Evolutionary conservation across 2,113 vertebrate species (phyloP).

Genomic region (Peromyscus maniculatus): DNA sequence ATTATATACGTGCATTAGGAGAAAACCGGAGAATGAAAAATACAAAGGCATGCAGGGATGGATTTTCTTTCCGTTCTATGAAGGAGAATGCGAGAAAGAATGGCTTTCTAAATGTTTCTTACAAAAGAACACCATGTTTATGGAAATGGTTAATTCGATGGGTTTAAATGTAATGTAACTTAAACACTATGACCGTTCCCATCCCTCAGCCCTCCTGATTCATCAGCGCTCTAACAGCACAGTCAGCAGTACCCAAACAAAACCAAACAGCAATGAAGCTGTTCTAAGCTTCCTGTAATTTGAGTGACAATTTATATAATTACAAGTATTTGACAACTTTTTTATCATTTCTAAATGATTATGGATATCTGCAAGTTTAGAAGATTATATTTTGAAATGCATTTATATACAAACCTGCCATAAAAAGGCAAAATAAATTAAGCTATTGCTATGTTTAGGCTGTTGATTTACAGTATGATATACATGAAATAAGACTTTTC

Average conservation of each 20-base stretch:
- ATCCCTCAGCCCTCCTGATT: constrained; percentile 67
- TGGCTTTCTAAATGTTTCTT: constrained; percentile 71
- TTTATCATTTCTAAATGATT: constrained; percentile 82
- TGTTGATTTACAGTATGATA: constrained; percentile 68
- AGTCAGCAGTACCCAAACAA: constrained; percentile 80
- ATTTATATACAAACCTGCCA: constrained; percentile 80
- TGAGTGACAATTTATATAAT: constrained; percentile 84
- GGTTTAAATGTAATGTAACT: constrained; percentile 79
- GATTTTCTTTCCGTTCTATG: constrained; percentile 34
- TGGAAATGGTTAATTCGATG: constrained; percentile 78
- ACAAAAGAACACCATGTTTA: constrained; percentile 75
- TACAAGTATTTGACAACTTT: constrained; percentile 84
- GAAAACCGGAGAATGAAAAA: constrained; percentile 80
- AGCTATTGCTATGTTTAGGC: constrained; percentile 77
- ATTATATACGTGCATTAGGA: constrained; percentile 82
- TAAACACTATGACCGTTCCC: constrained; percentile 76
- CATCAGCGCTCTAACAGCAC: constrained; percentile 74
- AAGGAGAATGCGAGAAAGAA: constrained; percentile 70
- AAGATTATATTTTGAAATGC: constrained; percentile 80
- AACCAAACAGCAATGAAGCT: constrained; percentile 79
- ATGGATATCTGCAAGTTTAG: constrained; percentile 76
- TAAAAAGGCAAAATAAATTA: constrained; percentile 81
- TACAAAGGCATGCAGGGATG: constrained; percentile 72
- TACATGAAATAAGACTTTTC: constrained; percentile 74
- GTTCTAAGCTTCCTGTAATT: constrained; percentile 82